These are phyloP conservation scores for Setophaga coronata DNA, from an alignment of 2,113 vertebrate species.

Conservation along the genomic window DNA sequence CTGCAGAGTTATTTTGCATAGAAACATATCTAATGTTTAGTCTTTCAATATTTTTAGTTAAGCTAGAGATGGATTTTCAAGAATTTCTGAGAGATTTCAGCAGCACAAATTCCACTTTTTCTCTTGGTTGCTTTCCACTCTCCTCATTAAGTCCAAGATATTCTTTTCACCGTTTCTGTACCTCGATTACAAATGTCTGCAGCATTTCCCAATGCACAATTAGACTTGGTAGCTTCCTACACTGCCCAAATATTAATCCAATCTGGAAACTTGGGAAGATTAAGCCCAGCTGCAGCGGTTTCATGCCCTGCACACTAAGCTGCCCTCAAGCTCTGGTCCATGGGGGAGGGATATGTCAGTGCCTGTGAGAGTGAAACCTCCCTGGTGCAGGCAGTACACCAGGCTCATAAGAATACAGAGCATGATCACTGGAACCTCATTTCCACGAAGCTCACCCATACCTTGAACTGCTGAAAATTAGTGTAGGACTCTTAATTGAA, in stretches of 20 bases:
- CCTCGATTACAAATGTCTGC: background rate
- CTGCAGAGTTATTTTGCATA: background rate
- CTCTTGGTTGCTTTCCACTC: background rate
- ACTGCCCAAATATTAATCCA: background rate
- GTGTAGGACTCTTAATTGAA: background rate
- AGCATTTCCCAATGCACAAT: background rate
- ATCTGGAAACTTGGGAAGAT: background rate
- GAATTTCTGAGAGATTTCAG: background rate
- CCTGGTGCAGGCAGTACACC: background rate
- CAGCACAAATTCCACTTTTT: background rate
- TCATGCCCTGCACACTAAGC: background rate
- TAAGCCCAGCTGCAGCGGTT: background rate
- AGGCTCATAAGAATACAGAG: background rate
- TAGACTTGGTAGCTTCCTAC: background rate
- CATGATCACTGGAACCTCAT: background rate
- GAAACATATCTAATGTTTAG: background rate
- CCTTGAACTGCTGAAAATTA: background rate
- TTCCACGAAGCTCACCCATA: background rate
- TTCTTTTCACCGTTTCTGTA: background rate
- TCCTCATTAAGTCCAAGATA: background rate
- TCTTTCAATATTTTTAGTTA: background rate
- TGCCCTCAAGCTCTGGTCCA: background rate
- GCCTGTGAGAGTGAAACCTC: background rate
- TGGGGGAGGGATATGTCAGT: background rate
- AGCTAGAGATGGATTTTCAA: background rate